These are phyloP conservation scores for Micrasema longulum DNA, from an alignment of 1,140 invertebrate genomes.

Conservation along the genomic window DNA sequence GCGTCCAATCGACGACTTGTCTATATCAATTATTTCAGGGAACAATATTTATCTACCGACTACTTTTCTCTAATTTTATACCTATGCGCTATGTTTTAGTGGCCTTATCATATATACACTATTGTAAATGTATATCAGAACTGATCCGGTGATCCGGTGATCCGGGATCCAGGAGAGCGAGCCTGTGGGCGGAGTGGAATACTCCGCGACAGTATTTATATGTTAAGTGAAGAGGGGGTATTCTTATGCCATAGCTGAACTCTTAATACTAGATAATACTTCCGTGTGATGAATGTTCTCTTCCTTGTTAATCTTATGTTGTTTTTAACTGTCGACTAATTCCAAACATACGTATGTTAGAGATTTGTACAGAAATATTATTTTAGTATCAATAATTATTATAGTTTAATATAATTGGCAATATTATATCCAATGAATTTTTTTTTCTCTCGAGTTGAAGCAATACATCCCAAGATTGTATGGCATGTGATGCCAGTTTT, in stretches of 20 bases:
- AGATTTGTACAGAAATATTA: slow-evolving; percentile 48
- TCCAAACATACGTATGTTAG: slow-evolving; percentile 28
- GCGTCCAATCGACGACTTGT: slow-evolving; percentile 42
- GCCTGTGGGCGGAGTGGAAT: slow-evolving; percentile 4
- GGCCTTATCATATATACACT: slow-evolving; percentile 54
- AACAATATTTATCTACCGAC: slow-evolving; percentile 54
- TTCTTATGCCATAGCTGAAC: slow-evolving; percentile 44
- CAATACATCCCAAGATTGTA: slow-evolving; percentile 45
- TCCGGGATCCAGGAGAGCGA: slow-evolving; percentile 27
- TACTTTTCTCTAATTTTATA: slow-evolving; percentile 55
- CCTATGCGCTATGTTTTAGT: slow-evolving; percentile 55
- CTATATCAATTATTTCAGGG: slow-evolving; percentile 56
- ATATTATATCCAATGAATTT: slow-evolving; percentile 43
- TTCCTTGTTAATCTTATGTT: slow-evolving; percentile 34
- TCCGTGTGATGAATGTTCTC: slow-evolving; percentile 24
- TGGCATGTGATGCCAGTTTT: slow-evolving; percentile 47
- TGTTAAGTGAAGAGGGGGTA: slow-evolving; percentile 24
- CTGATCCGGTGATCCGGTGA: slow-evolving; percentile 48
- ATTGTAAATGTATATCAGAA: slow-evolving; percentile 47
- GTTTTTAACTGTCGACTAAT: slow-evolving; percentile 43
- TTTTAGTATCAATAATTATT: slow-evolving; percentile 42
- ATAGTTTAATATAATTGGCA: slow-evolving; percentile 41
- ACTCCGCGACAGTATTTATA: slow-evolving; percentile 18
- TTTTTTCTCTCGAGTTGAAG: slow-evolving; percentile 39
- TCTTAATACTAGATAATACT: slow-evolving; percentile 28